Evolutionary conservation across 2,888 invertebrate species (phyloP).

Genomic region (Saturnia pavonia): DNA sequence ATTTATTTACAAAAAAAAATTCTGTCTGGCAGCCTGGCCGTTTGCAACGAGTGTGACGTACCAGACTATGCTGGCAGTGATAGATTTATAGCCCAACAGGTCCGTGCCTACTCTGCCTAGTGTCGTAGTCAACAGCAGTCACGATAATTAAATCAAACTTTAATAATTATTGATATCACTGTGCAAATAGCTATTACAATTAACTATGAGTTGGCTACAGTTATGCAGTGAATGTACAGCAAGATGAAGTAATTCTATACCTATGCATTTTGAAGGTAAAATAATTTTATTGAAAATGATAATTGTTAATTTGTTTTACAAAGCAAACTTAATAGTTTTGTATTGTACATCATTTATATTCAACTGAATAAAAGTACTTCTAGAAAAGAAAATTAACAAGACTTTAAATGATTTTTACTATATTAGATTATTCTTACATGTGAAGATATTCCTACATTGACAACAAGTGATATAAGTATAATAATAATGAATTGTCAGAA

Average conservation of each 20-base stretch:
- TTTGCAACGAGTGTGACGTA: slow-evolving; percentile 19
- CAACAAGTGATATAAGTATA: no score
- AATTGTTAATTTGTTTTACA: background rate
- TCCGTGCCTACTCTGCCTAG: slow-evolving; percentile 43
- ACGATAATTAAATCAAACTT: slow-evolving; percentile 70
- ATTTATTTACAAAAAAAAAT: background rate
- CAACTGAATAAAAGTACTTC: no score
- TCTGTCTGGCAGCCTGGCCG: slow-evolving; percentile 10
- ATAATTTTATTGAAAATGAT: background rate
- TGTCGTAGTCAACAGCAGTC: slow-evolving; percentile 55
- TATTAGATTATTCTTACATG: no score
- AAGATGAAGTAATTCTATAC: background rate
- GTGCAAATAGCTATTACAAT: slow-evolving; percentile 62
- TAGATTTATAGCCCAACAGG: slow-evolving; percentile 60
- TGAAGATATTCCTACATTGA: no score
- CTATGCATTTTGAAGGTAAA: background rate
- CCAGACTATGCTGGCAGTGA: slow-evolving; percentile 29
- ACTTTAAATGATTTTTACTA: no score
- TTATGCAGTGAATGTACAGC: slow-evolving; percentile 5
- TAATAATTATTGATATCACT: slow-evolving; percentile 61
- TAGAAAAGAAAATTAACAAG: no score
- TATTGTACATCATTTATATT: no score
- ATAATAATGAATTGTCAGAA: no score
- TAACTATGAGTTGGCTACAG: slow-evolving; percentile 44
- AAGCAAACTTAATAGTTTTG: background rate